Evolutionary conservation across 1,140 invertebrate species (phyloP).

Genomic region (Drosophila ohnishii): DNA sequence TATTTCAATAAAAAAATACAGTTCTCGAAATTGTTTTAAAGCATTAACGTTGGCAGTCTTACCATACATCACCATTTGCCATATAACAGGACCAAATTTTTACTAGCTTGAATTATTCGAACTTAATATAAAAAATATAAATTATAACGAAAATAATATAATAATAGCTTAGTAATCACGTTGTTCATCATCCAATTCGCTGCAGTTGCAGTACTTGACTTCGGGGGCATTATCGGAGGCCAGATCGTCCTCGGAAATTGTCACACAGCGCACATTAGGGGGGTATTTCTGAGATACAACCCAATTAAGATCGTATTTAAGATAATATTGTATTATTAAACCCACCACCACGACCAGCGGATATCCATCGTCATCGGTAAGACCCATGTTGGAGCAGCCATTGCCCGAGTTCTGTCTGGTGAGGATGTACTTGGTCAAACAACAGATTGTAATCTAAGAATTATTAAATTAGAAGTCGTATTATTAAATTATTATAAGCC

Average conservation of each 20-base stretch:
- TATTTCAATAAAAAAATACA: too few relatives aligned
- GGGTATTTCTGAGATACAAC: constrained; percentile 52
- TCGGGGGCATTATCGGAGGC: constrained; percentile 62
- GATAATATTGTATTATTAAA: background rate
- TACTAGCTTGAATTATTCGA: background rate
- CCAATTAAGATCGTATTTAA: background rate
- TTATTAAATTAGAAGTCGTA: too few relatives aligned
- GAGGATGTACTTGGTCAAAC: constrained; percentile 66
- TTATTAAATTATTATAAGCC: too few relatives aligned
- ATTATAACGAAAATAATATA: constrained; percentile 11
- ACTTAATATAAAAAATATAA: constrained; percentile 29
- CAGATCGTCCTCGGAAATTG: constrained; percentile 58
- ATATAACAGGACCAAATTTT: background rate
- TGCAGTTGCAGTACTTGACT: constrained; percentile 52
- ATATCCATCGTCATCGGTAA: constrained; percentile 63
- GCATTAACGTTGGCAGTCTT: background rate
- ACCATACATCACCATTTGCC: background rate
- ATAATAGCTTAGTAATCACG: constrained; percentile 19
- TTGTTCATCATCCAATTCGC: constrained; percentile 34
- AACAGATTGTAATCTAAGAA: constrained; percentile 63
- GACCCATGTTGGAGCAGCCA: constrained; percentile 44
- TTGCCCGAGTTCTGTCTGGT: constrained; percentile 56
- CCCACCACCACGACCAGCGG: constrained; percentile 69
- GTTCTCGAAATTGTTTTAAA: background rate
- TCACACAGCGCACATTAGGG: constrained; percentile 56